Evolutionary conservation across 1,140 invertebrate genomes (phyloP), one percentile per base, ranked within the genome.

Genomic region (Drosophila navojoa): DNA sequence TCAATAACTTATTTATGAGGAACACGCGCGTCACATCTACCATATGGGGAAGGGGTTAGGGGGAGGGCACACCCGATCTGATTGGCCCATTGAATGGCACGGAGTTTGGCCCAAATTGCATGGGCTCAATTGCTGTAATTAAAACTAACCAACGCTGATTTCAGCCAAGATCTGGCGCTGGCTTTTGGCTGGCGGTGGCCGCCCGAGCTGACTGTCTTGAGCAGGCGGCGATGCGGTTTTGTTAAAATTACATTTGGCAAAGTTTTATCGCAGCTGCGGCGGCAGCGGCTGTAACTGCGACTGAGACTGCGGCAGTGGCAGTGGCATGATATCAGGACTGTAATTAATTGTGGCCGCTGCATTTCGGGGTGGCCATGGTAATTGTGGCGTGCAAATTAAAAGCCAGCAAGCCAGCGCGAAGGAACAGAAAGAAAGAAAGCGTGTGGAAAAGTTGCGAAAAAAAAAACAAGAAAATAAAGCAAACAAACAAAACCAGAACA

Each of bases 381-480:
- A 86, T 87, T 87, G 84, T 87, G 84, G 84, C 84, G 79, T 85
- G 84, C 76, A 89, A 89, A 89, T 89, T 89, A 89, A 89, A 90
- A 89, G 77, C 77, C 74, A 89, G 79, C 79, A 52, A 80, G 32
- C 32, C 32, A 9, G 32, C 72, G 38, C 4, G 27, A 29, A 63
- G 47, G 62, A 73, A 71, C 19, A 49, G 77, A 68, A 73, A 71
- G 77, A 68, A 73, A 71, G 54, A 80, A 77, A 77, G 67, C 71
- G 71, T 72, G 53, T 76, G 66, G 62, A 73, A 84, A 87, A 86
- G 76, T 89, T 79, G 53, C 71, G 55, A 52, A 75, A 89, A 22
- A 19, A 19, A 22, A 22, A 22, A n/a, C n/a, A n/a, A 22, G 19
- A 22, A 22, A 22, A 22, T 22, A 2, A 22, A 22, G 3, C 19